phyloP scores from a whole-genome alignment of 2,797 vertebrate species.

The Vespertilio murinus region DNA sequence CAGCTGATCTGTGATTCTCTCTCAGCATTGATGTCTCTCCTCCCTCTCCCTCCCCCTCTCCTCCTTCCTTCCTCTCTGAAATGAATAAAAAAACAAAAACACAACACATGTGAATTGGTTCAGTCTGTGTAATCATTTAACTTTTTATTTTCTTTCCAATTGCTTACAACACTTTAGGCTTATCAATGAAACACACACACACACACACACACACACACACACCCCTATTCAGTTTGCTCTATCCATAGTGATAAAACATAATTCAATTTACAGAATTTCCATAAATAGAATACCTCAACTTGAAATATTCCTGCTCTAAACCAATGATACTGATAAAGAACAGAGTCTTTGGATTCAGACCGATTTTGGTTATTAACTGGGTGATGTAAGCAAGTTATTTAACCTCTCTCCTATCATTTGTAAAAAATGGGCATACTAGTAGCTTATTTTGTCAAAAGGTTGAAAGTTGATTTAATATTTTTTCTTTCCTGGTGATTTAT shows the following conservation, averaged over 20 bases:
- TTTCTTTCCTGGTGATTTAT: conserved; percentile 50
- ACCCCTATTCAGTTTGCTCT: conserved; percentile 61
- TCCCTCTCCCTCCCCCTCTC: too few relatives aligned
- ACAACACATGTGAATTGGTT: conserved; percentile 66
- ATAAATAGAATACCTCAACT: conserved; percentile 28
- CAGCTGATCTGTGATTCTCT: too few relatives aligned
- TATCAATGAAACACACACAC: conserved; percentile 43
- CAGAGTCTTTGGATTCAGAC: neutral
- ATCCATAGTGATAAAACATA: conserved; percentile 67
- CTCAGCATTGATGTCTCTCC: too few relatives aligned
- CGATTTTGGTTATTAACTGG: neutral
- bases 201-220: neutral
- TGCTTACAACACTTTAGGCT: conserved; percentile 46
- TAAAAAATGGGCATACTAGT: neutral
- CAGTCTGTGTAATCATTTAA: conserved; percentile 67
- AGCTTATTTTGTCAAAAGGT: conserved; percentile 12
- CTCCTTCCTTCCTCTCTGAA: too few relatives aligned
- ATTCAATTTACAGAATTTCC: conserved; percentile 66
- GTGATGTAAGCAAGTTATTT: conserved; percentile 10
- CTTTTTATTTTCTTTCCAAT: conserved; percentile 67
- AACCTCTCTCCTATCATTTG: conserved; percentile 32
- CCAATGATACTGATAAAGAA: neutral
- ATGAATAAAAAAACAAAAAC: neutral
- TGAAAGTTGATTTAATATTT: conserved; percentile 43
- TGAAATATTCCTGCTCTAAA: neutral